Evolutionary conservation across 2,113 vertebrate species (phyloP).

Genomic region (Melanerpes formicivorus): DNA sequence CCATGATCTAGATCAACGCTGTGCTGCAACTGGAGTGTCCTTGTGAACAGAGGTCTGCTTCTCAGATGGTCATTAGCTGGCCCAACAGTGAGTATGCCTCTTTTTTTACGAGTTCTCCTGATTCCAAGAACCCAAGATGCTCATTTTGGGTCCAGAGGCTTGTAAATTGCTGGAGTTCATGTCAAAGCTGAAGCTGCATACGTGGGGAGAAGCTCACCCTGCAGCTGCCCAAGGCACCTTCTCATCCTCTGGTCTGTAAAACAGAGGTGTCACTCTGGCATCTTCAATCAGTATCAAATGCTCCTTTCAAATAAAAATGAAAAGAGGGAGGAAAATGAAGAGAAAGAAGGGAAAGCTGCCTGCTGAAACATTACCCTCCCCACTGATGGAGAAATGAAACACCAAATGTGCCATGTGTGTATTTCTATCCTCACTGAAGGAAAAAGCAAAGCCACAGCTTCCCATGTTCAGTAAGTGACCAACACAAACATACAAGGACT

Average conservation of each 20-base stretch:
- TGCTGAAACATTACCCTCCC: neutral
- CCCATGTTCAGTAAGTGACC: conserved; percentile 36
- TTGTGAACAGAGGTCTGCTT: neutral
- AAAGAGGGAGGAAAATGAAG: neutral
- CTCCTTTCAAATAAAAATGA: neutral
- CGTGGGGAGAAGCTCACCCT: neutral
- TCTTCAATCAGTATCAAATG: conserved; percentile 1
- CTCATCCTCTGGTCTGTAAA: neutral
- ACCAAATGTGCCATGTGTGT: neutral
- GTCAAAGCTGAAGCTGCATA: neutral
- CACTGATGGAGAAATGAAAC: neutral
- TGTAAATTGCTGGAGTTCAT: neutral
- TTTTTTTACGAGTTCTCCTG: neutral
- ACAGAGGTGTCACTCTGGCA: neutral
- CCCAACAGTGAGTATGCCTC: neutral
- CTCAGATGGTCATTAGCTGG: neutral
- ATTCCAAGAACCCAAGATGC: neutral
- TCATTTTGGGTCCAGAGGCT: neutral
- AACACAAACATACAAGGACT: conserved; percentile 7
- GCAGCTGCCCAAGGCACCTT: neutral
- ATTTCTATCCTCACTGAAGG: conserved; percentile 42
- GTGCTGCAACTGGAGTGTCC: neutral
- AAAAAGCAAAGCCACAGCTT: conserved; percentile 44
- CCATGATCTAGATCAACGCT: neutral
- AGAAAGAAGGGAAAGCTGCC: neutral